phyloP scores from a whole-genome alignment of 1,140 invertebrate genomes.

The Zaprionus ghesquierei region DNA sequence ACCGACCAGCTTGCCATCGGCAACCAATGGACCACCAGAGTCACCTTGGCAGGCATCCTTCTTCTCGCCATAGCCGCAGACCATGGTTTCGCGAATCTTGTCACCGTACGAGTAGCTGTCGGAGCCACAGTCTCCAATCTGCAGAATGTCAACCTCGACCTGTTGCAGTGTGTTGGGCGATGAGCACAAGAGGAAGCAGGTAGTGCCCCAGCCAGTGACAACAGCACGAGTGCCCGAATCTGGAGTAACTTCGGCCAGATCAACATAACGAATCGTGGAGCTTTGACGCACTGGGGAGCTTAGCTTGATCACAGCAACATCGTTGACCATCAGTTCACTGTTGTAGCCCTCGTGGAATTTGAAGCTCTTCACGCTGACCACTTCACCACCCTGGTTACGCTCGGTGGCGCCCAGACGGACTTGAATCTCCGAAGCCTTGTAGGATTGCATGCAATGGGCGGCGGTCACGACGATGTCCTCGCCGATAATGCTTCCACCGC shows the following conservation, averaged over 20 bases:
- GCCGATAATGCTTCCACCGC: conserved; percentile 85
- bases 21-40: conserved; percentile 82
- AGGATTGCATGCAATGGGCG: conserved; percentile 84
- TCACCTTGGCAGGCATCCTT: conserved; percentile 85
- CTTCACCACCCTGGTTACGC: conserved; percentile 51
- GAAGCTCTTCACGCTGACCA: conserved; percentile 49
- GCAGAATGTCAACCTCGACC: conserved; percentile 45
- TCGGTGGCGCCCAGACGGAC: conserved; percentile 63
- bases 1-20: conserved; percentile 83
- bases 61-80: conserved; percentile 83
- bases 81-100: conserved; percentile 83
- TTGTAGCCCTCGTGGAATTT: conserved; percentile 68
- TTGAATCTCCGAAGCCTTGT: conserved; percentile 36
- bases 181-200: conserved; percentile 51
- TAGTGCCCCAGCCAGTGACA: conserved; percentile 71
- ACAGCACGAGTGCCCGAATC: conserved; percentile 54
- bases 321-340: conserved; percentile 75
- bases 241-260: conserved; percentile 44
- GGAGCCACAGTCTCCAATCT: conserved; percentile 27
- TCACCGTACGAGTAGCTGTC: conserved; percentile 44
- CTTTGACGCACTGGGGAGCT: conserved; percentile 51
- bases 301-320: conserved; percentile 84
- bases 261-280: conserved; percentile 32
- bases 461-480: conserved; percentile 84
- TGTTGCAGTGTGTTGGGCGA: conserved; percentile 28